These are phyloP conservation scores for Ornithoptera priamus DNA, from an alignment of 2,888 invertebrate genomes.

Conservation along the genomic window DNA sequence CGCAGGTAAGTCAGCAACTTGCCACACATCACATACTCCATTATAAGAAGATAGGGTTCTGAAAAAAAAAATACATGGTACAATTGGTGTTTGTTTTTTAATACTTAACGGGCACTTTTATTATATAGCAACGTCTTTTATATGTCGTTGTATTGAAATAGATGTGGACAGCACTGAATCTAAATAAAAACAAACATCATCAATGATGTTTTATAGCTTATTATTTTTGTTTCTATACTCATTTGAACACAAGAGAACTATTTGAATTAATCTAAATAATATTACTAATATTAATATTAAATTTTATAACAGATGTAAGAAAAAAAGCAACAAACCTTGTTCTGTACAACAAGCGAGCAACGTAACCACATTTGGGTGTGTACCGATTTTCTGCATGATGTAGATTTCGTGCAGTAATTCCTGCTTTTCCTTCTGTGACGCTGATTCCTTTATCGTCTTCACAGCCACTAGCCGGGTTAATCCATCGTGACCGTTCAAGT, in stretches of 20 bases:
- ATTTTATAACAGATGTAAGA: too few species aligned
- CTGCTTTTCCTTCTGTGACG: constrained; percentile 88
- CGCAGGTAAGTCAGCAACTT: constrained; percentile 88
- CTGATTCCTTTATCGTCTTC: constrained; percentile 89
- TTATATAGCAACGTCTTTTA: too few species aligned
- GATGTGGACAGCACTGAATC: too few species aligned
- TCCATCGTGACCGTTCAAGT: constrained; percentile 87
- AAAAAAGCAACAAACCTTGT: constrained; percentile 79
- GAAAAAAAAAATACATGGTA: not conserved
- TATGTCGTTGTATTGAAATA: too few species aligned
- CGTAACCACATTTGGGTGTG: constrained; percentile 90
- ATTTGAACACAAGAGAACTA: too few species aligned
- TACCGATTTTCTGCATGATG: constrained; percentile 91
- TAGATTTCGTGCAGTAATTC: constrained; percentile 86
- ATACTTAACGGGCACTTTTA: too few species aligned
- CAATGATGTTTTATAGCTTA: too few species aligned
- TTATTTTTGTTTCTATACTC: too few species aligned
- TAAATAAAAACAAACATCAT: too few species aligned
- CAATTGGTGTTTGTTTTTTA: too few species aligned
- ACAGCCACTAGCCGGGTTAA: constrained; percentile 91
- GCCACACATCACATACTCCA: constrained; percentile 93
- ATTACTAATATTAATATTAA: too few species aligned
- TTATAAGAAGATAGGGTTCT: constrained; percentile 91
- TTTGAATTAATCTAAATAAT: not conserved
- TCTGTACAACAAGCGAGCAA: constrained; percentile 91